Conservation (phyloP, 1,140 invertebrate species). For the Chionoecetes opilio region DNA sequence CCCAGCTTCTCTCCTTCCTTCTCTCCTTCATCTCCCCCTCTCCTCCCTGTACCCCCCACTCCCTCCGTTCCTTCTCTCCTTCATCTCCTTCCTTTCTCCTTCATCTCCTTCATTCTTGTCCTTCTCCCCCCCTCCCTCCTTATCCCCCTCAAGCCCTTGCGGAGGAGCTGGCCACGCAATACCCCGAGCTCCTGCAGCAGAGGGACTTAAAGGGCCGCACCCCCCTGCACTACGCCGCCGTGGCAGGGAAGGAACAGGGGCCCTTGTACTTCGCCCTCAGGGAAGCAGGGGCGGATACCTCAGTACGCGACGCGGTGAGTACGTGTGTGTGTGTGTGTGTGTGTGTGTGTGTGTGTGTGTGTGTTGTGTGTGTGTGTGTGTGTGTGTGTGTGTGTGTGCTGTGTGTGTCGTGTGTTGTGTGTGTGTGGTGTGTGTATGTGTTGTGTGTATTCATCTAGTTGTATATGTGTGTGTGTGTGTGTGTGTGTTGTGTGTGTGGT, state of each 20-base stretch:
- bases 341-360: not conserved
- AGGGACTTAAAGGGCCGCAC: slow-evolving; percentile 92
- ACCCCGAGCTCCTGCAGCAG: slow-evolving; percentile 88
- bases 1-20: too few relatives aligned
- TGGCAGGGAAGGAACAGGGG: slow-evolving; percentile 91
- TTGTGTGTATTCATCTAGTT: too few relatives aligned
- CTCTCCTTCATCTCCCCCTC: not conserved
- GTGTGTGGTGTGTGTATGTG: too few relatives aligned
- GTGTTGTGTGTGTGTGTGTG: not conserved
- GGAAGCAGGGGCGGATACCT: slow-evolving; percentile 93
- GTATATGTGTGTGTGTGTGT: too few relatives aligned
- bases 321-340: slow-evolving; percentile 45
- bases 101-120: not conserved
- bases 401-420: too few relatives aligned
- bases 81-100: too few relatives aligned
- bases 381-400: not conserved
- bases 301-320: slow-evolving; percentile 91
- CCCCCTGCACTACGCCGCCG: slow-evolving; percentile 95
- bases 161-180: slow-evolving; percentile 86
- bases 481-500: too few relatives aligned
- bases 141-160: slow-evolving; percentile 59
- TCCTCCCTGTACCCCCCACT: too few relatives aligned
- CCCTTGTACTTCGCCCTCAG: slow-evolving; percentile 94
- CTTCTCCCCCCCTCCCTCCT: not conserved
- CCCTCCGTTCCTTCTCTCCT: too few relatives aligned